Percentiles rank a stretch among this genome's conserved stretches.
Conservation (phyloP, 1,140 invertebrate species). For the Cydia splendana region DNA sequence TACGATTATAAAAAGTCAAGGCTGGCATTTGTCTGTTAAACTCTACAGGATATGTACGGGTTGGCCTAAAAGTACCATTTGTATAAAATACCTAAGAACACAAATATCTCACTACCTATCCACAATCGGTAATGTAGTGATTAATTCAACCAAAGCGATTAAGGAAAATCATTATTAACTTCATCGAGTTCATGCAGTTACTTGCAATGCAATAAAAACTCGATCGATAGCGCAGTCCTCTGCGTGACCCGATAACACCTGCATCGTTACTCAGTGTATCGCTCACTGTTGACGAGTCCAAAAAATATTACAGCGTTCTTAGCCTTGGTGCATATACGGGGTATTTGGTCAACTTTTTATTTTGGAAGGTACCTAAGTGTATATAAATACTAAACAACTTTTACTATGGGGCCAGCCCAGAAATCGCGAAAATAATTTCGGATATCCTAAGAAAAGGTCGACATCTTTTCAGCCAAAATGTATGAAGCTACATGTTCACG, state of each 20-base stretch:
- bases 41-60: too few relatives aligned
- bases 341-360: too few relatives aligned
- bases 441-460: too few relatives aligned
- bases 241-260: constrained; percentile 24
- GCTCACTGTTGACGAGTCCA: not conserved
- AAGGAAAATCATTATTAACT: not conserved
- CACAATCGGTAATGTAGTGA: not conserved
- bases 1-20: too few relatives aligned
- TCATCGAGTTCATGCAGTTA: constrained; percentile 10
- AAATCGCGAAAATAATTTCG: too few relatives aligned
- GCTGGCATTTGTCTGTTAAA: too few relatives aligned
- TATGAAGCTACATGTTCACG: too few relatives aligned
- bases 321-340: not conserved
- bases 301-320: not conserved
- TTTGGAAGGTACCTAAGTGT: too few relatives aligned
- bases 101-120: not conserved
- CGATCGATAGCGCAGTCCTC: constrained; percentile 29
- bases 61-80: not conserved
- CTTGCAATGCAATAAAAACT: constrained; percentile 19
- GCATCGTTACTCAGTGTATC: not conserved
- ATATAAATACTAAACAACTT: too few relatives aligned
- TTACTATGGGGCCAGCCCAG: too few relatives aligned
- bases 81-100: not conserved
- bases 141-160: not conserved
- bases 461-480: too few relatives aligned